Evolutionary conservation across 2,797 vertebrate genomes (phyloP), one percentile per base, ranked within the genome.

Genomic region (Anableps anableps): DNA sequence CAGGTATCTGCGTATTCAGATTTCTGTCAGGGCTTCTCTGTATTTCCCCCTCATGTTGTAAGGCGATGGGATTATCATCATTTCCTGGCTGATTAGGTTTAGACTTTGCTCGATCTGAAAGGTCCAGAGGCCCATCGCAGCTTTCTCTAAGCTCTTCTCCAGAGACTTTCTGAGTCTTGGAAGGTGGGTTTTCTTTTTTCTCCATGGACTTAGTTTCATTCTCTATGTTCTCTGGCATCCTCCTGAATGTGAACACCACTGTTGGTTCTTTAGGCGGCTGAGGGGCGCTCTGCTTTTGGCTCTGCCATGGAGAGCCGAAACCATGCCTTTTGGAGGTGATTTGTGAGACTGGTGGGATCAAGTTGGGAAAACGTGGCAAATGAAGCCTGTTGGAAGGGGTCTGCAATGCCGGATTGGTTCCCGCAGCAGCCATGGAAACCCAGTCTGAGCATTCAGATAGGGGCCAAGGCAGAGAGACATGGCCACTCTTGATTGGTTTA

Each of bases 81-180:
- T 34, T 79, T 6, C 58, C 34, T 0, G 19, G 47, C 19, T 85
- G 80, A 60, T n/a, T 85, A 16, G 84, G 73, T 84, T 94, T 94
- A 71, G 87, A 81, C 80, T 90, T 92, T 4, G 94, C 91, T n/a
- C 83, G 78, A 36, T 94, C 95, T 0, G 96, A 96, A 4, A 96
- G 91, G 83, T 96, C 96, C 74, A 96, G 84, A 47, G 96, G 96
- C 17, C 87, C 80, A 2, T 96, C 95, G 0, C 17, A 80, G 2
- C 19, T 43, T 31, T 93, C 91, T 80, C 41, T 85, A 6, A 78
- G 45, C 13, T 75, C 86, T 77, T 94, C 92, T 16, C 81, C 87
- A 26, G 91, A 85, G 9, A 83, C 85, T 23, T 43, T 90, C 47
- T 94, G 91, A 9, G 70, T 2, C 36, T 81, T 85, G 8, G 36